Evolutionary conservation across 2,113 vertebrate species (phyloP), one percentile per base, ranked within the genome.

Genomic region (Bostrychus sinensis): DNA sequence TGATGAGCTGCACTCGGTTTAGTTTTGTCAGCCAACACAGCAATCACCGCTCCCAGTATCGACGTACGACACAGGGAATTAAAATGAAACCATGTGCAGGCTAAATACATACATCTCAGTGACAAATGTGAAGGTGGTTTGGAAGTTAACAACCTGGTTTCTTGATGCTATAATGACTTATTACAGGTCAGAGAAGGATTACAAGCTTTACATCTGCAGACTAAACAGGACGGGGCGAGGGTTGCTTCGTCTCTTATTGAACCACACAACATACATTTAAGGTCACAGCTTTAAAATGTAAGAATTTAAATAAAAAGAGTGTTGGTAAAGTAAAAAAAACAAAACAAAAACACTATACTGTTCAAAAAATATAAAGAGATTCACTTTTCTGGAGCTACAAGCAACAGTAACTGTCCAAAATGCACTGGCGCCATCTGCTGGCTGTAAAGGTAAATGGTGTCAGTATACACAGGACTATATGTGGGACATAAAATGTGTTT

Each of bases 171-270:
- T n/a, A 59, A 1, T 53, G 36, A 60, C 14, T 64, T 26, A 68
- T 77, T 77, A 56, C 5, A 59, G 75, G 62, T 25, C 10, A 16
- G 54, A 60, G 12, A 5, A 23, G 23, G 61, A 79, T 88, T 73
- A 77, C 16, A 66, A 69, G 61, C 4, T 17, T 46, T 14, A 19
- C 0, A 14, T 13, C 51, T 30, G 57, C 5, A 78, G 81, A 82
- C 79, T 86, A 82, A 88, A 84, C 70, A 84, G 23, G 34, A 26
- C 32, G 12, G 39, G 42, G 39, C 19, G 19, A 58, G 23, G 46
- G 56, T 5, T 60, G 62, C 59, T n/a, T 6, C 43, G 56, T 62
- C 43, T 51, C 37, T 34, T 19, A 70, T 9, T 41, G 32, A 66
- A 64, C 62, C 73, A 37, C 28, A 39, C 1, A 66, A 66, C 30